Conservation (phyloP, 2,113 vertebrate species). For the Quiscalus mexicanus region DNA sequence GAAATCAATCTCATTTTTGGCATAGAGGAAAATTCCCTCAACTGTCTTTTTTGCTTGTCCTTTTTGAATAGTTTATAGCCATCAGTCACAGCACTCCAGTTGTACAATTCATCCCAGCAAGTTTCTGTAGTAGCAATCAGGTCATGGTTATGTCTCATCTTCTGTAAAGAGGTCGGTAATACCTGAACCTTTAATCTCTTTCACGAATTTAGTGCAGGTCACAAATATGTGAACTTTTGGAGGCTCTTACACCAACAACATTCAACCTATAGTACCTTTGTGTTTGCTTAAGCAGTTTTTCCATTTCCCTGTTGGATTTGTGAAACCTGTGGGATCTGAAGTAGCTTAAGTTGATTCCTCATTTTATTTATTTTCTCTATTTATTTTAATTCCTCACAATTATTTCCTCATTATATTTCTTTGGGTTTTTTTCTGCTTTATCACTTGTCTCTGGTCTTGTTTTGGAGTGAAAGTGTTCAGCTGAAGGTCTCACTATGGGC, state of each 20-base stretch:
- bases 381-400: background rate
- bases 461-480: background rate
- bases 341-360: background rate
- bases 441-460: background rate
- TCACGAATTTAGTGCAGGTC: background rate
- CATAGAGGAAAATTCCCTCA: background rate
- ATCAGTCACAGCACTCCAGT: background rate
- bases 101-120: accelerated
- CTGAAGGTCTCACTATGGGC: background rate
- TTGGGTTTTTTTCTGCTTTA: background rate
- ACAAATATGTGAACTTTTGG: background rate
- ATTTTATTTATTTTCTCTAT: background rate
- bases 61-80: background rate
- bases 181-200: background rate
- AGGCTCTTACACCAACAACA: background rate
- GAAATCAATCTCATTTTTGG: background rate
- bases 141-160: background rate
- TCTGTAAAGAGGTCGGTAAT: background rate
- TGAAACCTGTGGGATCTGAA: background rate
- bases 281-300: background rate
- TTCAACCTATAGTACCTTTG: background rate
- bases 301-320: background rate
- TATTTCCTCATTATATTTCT: background rate
- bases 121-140: background rate
- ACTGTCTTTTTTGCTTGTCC: background rate